These are phyloP conservation scores for Gasteruption jaculator DNA, from an alignment of 2,888 invertebrate species.

Conservation along the genomic window DNA sequence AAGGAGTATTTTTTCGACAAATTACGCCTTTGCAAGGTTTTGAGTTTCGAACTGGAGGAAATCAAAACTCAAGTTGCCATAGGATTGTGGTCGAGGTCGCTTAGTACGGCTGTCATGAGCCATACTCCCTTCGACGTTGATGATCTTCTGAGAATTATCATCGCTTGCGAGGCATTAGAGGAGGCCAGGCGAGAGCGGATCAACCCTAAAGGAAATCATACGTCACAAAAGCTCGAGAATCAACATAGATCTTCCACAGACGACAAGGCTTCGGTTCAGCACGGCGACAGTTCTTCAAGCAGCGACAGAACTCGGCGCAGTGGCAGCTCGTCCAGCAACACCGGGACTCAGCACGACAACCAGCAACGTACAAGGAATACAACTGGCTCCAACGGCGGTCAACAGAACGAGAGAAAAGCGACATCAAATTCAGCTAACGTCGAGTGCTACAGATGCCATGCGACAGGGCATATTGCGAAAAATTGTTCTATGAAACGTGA, in stretches of 20 bases:
- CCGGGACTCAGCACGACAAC: not conserved
- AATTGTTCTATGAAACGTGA: conserved; percentile 7
- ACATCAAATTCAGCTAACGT: no score
- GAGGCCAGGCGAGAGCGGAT: no score
- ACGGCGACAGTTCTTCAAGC: no score
- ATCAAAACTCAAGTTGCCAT: conserved; percentile 16
- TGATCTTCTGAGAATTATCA: conserved; percentile 14
- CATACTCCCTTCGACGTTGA: conserved; percentile 7
- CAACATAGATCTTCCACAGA: no score
- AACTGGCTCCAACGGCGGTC: not conserved
- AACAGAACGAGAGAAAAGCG: no score
- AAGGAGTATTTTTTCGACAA: no score
- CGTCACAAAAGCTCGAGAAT: no score
- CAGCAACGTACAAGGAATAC: not conserved
- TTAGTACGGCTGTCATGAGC: conserved; percentile 11
- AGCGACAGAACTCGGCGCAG: not conserved
- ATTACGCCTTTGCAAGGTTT: conserved; percentile 16
- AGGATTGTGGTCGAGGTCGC: conserved; percentile 15
- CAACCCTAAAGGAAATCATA: no score
- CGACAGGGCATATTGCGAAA: conserved; percentile 4
- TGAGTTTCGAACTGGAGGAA: conserved; percentile 12
- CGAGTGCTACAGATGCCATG: conserved; percentile 9
- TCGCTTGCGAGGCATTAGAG: conserved; percentile 7
- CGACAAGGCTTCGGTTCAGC: no score
- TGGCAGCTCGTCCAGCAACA: conserved; percentile 5